These are phyloP conservation scores for Argya squamiceps DNA, from an alignment of 2,797 vertebrate species.

Conservation along the genomic window DNA sequence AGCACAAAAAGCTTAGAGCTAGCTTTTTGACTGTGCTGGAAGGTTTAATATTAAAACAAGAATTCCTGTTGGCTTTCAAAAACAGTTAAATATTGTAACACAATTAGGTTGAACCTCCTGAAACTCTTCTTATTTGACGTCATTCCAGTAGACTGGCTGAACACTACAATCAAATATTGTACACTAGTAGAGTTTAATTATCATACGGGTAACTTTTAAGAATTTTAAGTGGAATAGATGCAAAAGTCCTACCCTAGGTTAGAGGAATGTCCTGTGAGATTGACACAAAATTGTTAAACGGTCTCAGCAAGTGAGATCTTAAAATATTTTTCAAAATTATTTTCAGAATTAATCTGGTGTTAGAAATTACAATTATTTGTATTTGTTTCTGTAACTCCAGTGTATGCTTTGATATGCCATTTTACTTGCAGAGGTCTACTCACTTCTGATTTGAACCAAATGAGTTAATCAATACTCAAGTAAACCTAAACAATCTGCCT, in stretches of 20 bases:
- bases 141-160: not conserved
- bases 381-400: not conserved
- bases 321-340: not conserved
- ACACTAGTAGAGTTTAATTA: not conserved
- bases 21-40: not conserved
- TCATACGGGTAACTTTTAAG: not conserved
- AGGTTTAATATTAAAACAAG: constrained; percentile 16
- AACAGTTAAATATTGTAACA: not conserved
- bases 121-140: not conserved
- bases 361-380: not conserved
- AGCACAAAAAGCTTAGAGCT: not conserved
- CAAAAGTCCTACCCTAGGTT: not conserved
- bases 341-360: not conserved
- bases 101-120: not conserved
- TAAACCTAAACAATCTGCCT: not conserved
- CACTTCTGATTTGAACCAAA: not conserved
- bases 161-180: not conserved
- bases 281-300: not conserved
- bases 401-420: not conserved
- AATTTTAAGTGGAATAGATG: not conserved
- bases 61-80: not conserved
- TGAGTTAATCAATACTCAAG: not conserved
- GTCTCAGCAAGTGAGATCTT: not conserved
- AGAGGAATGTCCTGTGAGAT: not conserved
- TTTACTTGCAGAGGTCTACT: not conserved